These are phyloP conservation scores for Cheirogaleus major DNA, from an alignment of 2,797 vertebrate genomes.

Conservation along the genomic window DNA sequence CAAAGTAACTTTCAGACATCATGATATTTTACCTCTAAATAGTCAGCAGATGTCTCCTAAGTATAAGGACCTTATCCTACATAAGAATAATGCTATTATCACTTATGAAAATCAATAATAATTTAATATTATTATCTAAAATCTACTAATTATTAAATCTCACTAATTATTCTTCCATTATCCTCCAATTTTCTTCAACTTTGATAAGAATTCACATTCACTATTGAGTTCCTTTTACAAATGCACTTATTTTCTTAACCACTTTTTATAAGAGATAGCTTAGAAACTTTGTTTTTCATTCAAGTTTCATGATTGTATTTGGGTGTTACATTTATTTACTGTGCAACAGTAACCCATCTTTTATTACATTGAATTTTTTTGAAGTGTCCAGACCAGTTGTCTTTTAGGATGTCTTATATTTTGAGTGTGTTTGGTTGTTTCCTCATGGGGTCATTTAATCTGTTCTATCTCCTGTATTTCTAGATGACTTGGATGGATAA, in stretches of 20 bases:
- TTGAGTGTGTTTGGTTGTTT: background rate
- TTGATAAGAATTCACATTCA: background rate
- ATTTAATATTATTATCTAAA: background rate
- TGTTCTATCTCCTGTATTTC: background rate
- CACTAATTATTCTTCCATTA: background rate
- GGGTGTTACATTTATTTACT: background rate
- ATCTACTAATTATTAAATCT: background rate
- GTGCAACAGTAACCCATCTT: background rate
- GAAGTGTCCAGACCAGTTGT: background rate
- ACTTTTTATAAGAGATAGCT: background rate
- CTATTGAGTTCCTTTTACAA: constrained; percentile 13
- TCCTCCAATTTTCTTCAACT: background rate
- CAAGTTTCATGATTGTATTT: constrained; percentile 12
- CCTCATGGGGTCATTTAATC: background rate
- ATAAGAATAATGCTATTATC: background rate
- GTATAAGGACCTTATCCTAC: background rate
- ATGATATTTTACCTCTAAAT: background rate
- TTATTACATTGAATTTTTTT: background rate
- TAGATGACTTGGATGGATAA: background rate
- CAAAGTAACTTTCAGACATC: background rate
- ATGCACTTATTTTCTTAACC: background rate
- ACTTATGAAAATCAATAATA: constrained; percentile 16
- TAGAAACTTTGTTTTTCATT: background rate
- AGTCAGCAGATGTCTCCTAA: background rate
- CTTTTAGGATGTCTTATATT: background rate